Conservation (phyloP, 2,797 vertebrate species). For the Pangasius krempfi region DNA sequence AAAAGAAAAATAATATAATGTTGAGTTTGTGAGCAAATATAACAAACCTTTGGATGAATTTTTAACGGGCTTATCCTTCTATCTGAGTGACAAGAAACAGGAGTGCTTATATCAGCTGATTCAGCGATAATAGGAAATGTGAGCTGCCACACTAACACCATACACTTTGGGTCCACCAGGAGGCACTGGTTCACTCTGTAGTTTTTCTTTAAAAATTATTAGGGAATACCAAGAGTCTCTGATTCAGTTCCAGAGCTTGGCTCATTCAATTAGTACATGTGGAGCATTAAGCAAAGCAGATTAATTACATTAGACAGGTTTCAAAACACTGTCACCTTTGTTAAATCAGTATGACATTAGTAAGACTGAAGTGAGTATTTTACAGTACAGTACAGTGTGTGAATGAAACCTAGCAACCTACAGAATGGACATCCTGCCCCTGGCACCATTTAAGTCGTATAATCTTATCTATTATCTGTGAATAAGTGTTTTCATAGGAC, state of each 20-base stretch:
- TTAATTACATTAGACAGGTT: conserved; percentile 25
- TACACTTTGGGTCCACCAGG: conserved; percentile 28
- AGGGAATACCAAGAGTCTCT: neutral
- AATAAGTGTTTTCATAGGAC: neutral
- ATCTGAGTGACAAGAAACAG: neutral
- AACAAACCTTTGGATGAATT: neutral
- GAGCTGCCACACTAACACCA: neutral
- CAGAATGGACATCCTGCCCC: neutral
- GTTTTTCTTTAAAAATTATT: conserved; percentile 4
- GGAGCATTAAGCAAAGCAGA: conserved; percentile 34
- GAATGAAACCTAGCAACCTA: neutral
- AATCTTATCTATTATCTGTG: neutral
- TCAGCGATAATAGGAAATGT: conserved; percentile 8
- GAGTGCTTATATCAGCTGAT: neutral
- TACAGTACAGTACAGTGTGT: neutral
- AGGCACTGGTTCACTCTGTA: conserved; percentile 8
- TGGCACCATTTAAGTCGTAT: neutral
- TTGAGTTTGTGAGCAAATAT: neutral
- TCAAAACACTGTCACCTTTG: neutral
- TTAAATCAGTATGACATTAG: conserved; percentile 20
- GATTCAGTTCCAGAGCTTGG: conserved; percentile 58
- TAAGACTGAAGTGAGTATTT: conserved; percentile 57
- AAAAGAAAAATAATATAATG: neutral
- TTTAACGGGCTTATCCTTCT: neutral
- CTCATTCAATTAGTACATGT: conserved; percentile 60